Evolutionary conservation across 2,888 invertebrate genomes (phyloP), one percentile per base, ranked within the genome.

Genomic region (Allacma fusca): DNA sequence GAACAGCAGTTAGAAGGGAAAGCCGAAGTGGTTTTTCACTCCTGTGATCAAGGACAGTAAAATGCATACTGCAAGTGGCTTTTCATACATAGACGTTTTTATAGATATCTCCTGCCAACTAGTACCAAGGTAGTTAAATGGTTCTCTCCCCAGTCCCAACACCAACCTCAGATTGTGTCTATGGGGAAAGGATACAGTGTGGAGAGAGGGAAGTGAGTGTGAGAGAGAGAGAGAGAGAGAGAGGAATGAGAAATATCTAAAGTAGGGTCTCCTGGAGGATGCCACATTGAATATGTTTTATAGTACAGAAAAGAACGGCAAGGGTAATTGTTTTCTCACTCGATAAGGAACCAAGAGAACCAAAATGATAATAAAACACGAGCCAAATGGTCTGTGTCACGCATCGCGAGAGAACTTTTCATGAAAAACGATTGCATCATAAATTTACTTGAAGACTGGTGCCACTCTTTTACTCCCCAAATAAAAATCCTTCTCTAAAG

Each of bases 311-410:
- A 26, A 64, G 40, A 64, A 24, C 40, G 44, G 50, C 44, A 73
- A 74, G 72, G 77, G 77, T 78, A 78, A 78, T 78, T 78, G 77
- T 78, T 78, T 78, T 78, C 73, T 73, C 74, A 78, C 77, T 78
- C 77, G 77, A 78, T 78, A 78, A 78, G 73, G 67, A 73, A 78
- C 74, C 34, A 68, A 50, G 40, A 74, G 73, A 67, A 74, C 50
- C 67, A 69, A 78, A 78, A 78, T 78, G 77, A 78, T 78, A 78
- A 78, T 78, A 78, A 78, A 78, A 78, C 77, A 78, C 77, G 68
- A 74, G 74, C 74, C 77, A 78, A 78, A 78, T 78, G 77, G 77
- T 74, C 74, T 74, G 73, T 78, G 77, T 78, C 77, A 78, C 77
- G 77, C 77, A 78, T 78, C 77, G 77, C 73, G 74, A 59, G 77